Percentiles rank a stretch among this genome's conserved stretches.
These are phyloP conservation scores for Drosophila neoperkinsi DNA, from an alignment of 2,888 invertebrate genomes.

Conservation along the genomic window DNA sequence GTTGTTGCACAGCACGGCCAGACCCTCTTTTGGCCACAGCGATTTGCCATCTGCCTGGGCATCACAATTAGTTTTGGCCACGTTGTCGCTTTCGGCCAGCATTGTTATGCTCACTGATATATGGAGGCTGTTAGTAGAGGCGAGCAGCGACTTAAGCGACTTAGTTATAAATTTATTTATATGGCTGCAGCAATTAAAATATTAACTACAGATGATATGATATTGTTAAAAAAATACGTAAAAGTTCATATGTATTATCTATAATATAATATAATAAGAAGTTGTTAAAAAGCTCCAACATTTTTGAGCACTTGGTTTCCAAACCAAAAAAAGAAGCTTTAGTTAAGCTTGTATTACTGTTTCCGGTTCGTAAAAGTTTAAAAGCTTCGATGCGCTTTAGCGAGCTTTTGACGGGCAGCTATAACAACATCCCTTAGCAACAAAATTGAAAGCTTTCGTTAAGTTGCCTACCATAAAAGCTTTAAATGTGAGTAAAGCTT, in stretches of 20 bases:
- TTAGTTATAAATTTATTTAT: background rate
- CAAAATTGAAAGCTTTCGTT: background rate
- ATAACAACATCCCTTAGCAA: fast-evolving
- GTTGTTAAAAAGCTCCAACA: background rate
- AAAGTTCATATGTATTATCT: background rate
- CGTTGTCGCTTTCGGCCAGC: constrained; percentile 23
- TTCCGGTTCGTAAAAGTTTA: background rate
- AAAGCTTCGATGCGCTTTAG: background rate
- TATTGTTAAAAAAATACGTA: background rate
- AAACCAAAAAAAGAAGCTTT: constrained; percentile 1
- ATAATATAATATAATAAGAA: background rate
- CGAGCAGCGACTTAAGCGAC: constrained; percentile 2
- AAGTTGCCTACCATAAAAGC: background rate
- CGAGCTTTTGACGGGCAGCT: background rate
- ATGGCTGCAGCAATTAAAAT: background rate
- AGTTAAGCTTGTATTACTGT: background rate
- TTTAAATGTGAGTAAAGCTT: background rate
- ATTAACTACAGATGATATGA: background rate
- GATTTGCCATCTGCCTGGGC: constrained; percentile 18
- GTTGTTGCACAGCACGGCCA: constrained; percentile 43
- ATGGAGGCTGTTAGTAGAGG: constrained; percentile 3
- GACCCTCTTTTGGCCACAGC: constrained; percentile 30
- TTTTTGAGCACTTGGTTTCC: background rate
- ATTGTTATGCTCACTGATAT: background rate
- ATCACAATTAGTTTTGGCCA: constrained; percentile 42